These are phyloP conservation scores for Dolichoris vasculosae DNA, from an alignment of 1,140 invertebrate species.

Conservation along the genomic window DNA sequence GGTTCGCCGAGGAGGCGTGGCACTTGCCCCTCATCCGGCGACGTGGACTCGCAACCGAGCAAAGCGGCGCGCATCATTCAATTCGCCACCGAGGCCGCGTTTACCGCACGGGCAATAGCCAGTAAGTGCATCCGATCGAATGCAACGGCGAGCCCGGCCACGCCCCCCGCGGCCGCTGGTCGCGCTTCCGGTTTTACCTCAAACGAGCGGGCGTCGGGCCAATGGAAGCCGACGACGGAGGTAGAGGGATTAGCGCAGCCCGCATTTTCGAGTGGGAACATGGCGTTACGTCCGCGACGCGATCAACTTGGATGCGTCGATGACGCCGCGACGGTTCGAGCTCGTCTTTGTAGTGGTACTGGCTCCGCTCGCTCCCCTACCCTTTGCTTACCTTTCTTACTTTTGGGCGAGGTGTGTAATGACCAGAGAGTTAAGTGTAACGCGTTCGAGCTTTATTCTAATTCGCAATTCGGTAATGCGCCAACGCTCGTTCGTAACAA, in stretches of 20 bases:
- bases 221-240: conserved; percentile 52
- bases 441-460: too few species aligned
- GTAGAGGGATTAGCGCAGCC: neutral
- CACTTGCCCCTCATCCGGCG: neutral
- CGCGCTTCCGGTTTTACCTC: conserved; percentile 60
- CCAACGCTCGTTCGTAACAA: too few species aligned
- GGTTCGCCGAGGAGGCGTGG: conserved; percentile 24
- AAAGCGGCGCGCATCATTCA: conserved; percentile 59
- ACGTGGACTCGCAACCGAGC: neutral
- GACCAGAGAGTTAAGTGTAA: too few species aligned
- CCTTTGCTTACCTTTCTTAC: too few species aligned
- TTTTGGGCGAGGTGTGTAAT: too few species aligned
- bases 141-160: conserved; percentile 58
- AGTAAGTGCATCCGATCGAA: conserved; percentile 62
- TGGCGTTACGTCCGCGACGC: neutral
- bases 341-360: too few species aligned
- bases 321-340: too few species aligned
- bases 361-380: too few species aligned
- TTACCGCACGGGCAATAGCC: conserved; percentile 59
- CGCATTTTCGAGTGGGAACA: conserved; percentile 42
- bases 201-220: conserved; percentile 53
- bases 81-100: conserved; percentile 59
- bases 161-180: conserved; percentile 56
- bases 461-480: too few species aligned
- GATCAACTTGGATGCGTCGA: too few species aligned